Base-by-base conservation (phyloP, 2,888 invertebrate species). In the Patella pellucida region DNA sequence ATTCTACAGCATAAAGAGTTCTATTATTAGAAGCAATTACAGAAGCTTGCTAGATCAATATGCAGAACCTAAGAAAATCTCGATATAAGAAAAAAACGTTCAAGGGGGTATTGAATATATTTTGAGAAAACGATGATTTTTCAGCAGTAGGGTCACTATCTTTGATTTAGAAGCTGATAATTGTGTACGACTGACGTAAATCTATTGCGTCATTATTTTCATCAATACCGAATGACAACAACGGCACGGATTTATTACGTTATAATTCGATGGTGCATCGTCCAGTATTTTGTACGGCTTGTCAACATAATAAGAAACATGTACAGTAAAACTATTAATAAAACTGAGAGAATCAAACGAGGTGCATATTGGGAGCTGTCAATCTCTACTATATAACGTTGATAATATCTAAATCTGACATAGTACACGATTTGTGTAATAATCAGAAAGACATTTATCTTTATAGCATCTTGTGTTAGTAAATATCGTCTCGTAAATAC, bases 21-120 rank as follows among this genome's bases (percentile, higher is more conserved):
- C 62, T 23, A 62, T 62, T 23, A 62, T 23, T 62, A 62, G 62
- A 62, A 62, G 62, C 62, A 62, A 62, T 62, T 62, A 62, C 62
- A 62, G 62, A 23, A 62, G 62, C 19, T 11, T 11, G 62, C 62
- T 23, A 62, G 62, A 62, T 62, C 62, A 62, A 62, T 62, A 62
- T 19, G 19, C 19, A 23, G 19, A 62, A 62, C 62, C 19, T 62
- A 62, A 62, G 62, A 62, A 62, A 62, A 62, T 62, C 41, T 41
- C 41, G 62, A 62, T 23, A 62, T 62, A 62, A 62, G 62, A 62
- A 62, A 62, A 62, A 62, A 19, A 23, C 62, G 62, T 62, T 62
- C 62, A 62, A 62, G 23, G 12, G 23, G 23, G 62, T 62, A 62
- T 62, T 62, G 62, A 62, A 62, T 62, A 62, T 62, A 62, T 62